These are phyloP conservation scores for Drosophila flavopinicola DNA, from an alignment of 2,888 invertebrate species.

Conservation along the genomic window DNA sequence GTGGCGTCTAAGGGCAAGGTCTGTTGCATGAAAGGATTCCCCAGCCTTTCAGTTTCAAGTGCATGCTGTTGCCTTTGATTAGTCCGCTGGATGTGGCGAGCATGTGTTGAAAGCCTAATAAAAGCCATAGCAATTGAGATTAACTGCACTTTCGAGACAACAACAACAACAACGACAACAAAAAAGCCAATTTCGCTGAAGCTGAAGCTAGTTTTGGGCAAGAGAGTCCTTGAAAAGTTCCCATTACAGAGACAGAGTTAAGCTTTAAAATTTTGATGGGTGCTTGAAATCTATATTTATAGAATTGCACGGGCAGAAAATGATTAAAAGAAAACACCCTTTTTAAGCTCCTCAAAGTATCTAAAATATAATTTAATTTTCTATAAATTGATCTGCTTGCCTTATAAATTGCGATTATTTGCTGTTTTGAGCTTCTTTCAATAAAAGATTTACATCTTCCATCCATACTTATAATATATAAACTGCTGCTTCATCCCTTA, in stretches of 20 bases:
- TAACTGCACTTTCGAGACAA: slow-evolving; percentile 36
- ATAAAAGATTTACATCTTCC: no score
- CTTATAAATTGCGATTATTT: no score
- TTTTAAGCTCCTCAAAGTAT: no score
- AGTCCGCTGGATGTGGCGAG: slow-evolving; percentile 14
- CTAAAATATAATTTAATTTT: no score
- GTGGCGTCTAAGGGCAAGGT: slow-evolving; percentile 57
- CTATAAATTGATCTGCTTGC: no score
- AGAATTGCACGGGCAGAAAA: no score
- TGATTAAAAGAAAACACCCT: no score
- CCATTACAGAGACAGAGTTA: neutral
- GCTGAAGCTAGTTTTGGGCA: neutral
- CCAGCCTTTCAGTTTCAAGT: slow-evolving; percentile 38
- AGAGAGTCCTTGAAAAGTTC: neutral
- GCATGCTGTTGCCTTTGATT: slow-evolving; percentile 47
- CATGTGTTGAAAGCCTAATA: slow-evolving; percentile 43
- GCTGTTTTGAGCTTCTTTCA: no score
- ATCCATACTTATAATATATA: no score
- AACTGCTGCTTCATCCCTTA: no score
- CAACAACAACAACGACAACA: no score
- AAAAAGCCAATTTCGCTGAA: neutral
- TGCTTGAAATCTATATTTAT: no score
- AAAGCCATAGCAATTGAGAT: slow-evolving; percentile 48
- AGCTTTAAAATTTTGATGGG: neutral
- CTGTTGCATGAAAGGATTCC: slow-evolving; percentile 37